Evolutionary conservation across 2,888 invertebrate species (phyloP).

Genomic region (Aleiodes leptofemur): DNA sequence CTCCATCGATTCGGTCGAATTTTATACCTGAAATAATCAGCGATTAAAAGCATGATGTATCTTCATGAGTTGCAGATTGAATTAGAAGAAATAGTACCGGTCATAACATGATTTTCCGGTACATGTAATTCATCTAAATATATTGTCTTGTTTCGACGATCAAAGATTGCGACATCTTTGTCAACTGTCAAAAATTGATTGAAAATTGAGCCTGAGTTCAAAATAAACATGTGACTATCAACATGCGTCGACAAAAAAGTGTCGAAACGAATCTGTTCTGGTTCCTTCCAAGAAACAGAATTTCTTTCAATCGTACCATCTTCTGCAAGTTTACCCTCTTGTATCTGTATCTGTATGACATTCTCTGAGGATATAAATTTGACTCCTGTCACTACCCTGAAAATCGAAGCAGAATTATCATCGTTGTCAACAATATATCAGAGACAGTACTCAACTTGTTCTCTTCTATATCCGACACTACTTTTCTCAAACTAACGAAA

Average conservation of each 20-base stretch:
- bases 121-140: no score
- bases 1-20: background rate
- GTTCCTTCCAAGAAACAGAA: background rate
- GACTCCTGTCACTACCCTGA: background rate
- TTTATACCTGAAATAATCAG: background rate
- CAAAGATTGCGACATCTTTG: no score
- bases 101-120: no score
- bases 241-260: no score
- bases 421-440: background rate
- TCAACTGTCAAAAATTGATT: no score
- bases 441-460: background rate
- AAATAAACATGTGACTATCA: no score
- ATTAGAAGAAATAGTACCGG: no score
- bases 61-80: no score
- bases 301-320: background rate
- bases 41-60: background rate
- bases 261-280: no score
- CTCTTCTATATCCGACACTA: background rate
- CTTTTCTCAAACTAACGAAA: slow-evolving; percentile 1
- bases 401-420: background rate
- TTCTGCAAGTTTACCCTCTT: background rate
- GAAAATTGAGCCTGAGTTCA: no score
- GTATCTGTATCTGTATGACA: slow-evolving; percentile 1
- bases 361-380: background rate
- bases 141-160: no score